Percentiles rank a stretch among this genome's conserved stretches.
Conservation (phyloP, 2,113 vertebrate species). For the Merops nubicus region DNA sequence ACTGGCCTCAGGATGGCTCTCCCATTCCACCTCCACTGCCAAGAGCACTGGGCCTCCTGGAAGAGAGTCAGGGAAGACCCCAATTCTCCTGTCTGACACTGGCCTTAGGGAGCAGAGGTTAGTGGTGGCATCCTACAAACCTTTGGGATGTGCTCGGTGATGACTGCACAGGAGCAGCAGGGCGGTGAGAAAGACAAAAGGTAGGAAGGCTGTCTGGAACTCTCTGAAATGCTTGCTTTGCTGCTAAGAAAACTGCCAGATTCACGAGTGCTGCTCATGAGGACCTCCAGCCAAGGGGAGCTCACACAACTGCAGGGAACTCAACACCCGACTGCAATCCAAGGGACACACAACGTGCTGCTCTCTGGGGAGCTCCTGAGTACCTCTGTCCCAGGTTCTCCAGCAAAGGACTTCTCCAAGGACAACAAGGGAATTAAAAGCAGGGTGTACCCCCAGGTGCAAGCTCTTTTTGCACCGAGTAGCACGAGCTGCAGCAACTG, state of each 20-base stretch:
- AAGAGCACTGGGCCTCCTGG: not conserved
- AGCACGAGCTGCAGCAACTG: constrained; percentile 12
- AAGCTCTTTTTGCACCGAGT: not conserved
- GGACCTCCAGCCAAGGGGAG: not conserved
- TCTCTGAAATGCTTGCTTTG: not conserved
- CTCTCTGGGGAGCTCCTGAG: not conserved
- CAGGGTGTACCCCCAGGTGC: not conserved
- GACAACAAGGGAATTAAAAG: not conserved
- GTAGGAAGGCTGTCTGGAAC: not conserved
- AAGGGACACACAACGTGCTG: not conserved
- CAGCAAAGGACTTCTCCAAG: not conserved
- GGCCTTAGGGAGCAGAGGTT: not conserved
- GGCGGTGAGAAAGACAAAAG: not conserved
- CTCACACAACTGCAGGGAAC: not conserved
- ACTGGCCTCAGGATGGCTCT: not conserved
- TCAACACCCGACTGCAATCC: not conserved
- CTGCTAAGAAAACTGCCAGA: not conserved
- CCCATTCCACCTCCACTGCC: not conserved
- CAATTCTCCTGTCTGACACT: not conserved
- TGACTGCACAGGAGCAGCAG: not conserved
- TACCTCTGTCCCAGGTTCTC: not conserved
- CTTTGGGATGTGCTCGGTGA: not conserved
- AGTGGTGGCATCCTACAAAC: not conserved
- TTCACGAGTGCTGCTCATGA: not conserved
- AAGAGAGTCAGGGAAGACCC: not conserved